Percentiles rank a stretch among this genome's conserved stretches.
Conservation (phyloP, 1,140 invertebrate genomes). For the Berghia stephanieae region DNA sequence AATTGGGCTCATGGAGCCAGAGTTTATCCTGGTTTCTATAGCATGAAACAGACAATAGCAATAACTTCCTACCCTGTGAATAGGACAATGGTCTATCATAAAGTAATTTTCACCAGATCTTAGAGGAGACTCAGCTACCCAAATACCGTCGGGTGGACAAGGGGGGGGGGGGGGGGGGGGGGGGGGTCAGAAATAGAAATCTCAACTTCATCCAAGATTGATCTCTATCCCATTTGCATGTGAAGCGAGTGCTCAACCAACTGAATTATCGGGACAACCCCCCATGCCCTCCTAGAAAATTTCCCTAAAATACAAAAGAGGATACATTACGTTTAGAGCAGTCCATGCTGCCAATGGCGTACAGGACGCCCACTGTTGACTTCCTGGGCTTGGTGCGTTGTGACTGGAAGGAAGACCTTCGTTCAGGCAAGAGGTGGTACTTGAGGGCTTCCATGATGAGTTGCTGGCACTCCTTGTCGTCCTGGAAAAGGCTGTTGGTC, state of each 20-base stretch:
- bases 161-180: no score
- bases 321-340: conserved; percentile 75
- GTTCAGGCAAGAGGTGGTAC: conserved; percentile 88
- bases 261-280: background rate
- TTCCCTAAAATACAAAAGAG: background rate
- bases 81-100: no score
- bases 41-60: no score
- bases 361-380: conserved; percentile 86
- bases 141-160: no score
- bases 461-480: conserved; percentile 80
- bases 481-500: conserved; percentile 73
- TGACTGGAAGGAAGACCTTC: conserved; percentile 79
- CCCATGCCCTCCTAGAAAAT: no score
- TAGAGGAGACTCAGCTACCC: no score
- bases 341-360: conserved; percentile 92
- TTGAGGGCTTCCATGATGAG: conserved; percentile 93
- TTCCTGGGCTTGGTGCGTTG: conserved; percentile 86
- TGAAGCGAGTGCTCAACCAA: no score
- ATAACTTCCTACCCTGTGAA: no score
- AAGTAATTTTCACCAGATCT: no score
- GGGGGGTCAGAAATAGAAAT: no score
- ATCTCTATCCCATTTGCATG: background rate
- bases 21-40: no score
- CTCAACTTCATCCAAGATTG: background rate
- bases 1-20: no score